Percentiles rank a stretch among this genome's conserved stretches.
These are phyloP conservation scores for Drosophila nigritarsus DNA, from an alignment of 2,888 invertebrate genomes.

Conservation along the genomic window DNA sequence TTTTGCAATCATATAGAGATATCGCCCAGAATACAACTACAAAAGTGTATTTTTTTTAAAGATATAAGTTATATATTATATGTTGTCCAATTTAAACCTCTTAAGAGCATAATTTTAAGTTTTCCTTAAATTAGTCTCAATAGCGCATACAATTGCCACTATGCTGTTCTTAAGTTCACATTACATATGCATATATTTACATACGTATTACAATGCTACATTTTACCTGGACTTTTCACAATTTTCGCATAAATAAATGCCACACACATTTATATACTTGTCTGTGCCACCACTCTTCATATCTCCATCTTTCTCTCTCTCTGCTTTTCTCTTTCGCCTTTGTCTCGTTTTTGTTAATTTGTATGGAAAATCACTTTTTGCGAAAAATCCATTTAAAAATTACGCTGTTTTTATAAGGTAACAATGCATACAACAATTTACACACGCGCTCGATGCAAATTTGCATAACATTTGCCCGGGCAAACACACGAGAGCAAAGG, in stretches of 20 bases:
- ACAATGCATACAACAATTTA: constrained; percentile 81
- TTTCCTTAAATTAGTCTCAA: not conserved
- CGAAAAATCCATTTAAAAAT: constrained; percentile 79
- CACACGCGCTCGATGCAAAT: constrained; percentile 74
- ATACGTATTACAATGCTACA: constrained; percentile 51
- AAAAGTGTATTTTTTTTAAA: not conserved
- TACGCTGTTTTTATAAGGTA: constrained; percentile 81
- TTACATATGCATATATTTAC: constrained; percentile 36
- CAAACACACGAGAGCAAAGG: constrained; percentile 38
- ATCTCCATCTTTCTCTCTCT: not conserved
- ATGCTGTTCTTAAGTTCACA: constrained; percentile 20
- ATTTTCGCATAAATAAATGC: constrained; percentile 58
- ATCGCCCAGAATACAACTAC: rapidly evolving
- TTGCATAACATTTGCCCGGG: constrained; percentile 76
- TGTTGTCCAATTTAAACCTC: not conserved
- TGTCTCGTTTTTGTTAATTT: constrained; percentile 76
- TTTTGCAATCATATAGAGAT: not conserved
- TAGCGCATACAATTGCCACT: constrained; percentile 14
- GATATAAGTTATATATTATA: no score
- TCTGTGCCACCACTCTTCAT: not conserved
- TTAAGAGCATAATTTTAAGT: not conserved
- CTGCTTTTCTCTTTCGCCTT: not conserved
- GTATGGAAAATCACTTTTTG: constrained; percentile 80
- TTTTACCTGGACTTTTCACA: constrained; percentile 40
- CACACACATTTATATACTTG: constrained; percentile 4